phyloP scores from a whole-genome alignment of 2,797 vertebrate species.

The Pangasius djambal region DNA sequence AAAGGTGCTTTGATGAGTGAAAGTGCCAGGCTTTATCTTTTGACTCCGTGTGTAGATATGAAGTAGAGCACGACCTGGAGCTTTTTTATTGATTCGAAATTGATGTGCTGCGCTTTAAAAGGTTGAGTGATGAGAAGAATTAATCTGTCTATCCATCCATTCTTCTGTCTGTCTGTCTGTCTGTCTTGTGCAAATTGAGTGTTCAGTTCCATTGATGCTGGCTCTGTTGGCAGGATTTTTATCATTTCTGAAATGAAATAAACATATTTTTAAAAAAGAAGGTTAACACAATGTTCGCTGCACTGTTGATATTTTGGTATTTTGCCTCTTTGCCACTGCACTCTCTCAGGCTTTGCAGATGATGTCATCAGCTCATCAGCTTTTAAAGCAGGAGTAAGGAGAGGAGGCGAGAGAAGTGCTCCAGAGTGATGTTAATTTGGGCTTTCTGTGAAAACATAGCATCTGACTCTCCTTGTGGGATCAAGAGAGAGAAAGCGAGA shows the following conservation, averaged over 20 bases:
- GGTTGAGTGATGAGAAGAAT: background rate
- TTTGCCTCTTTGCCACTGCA: background rate
- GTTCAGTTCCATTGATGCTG: background rate
- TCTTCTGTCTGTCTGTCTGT: background rate
- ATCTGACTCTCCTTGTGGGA: constrained; percentile 13
- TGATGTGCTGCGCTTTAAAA: constrained; percentile 4
- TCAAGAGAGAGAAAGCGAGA: background rate
- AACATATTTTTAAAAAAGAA: background rate
- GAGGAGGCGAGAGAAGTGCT: constrained; percentile 31
- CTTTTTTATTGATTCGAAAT: background rate
- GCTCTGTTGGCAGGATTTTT: background rate
- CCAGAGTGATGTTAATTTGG: constrained; percentile 42
- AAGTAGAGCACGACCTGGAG: background rate
- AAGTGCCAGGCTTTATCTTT: background rate
- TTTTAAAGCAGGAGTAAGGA: constrained; percentile 6
- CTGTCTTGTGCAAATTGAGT: background rate
- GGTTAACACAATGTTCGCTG: background rate
- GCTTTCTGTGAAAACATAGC: constrained; percentile 26
- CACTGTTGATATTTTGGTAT: background rate
- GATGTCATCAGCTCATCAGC: constrained; percentile 49
- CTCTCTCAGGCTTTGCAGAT: constrained; percentile 20
- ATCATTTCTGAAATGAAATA: background rate
- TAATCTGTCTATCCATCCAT: background rate
- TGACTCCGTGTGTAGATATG: background rate
- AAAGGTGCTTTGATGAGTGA: constrained; percentile 23